Conservation (phyloP, 1,140 invertebrate genomes). For the Diprion similis region DNA sequence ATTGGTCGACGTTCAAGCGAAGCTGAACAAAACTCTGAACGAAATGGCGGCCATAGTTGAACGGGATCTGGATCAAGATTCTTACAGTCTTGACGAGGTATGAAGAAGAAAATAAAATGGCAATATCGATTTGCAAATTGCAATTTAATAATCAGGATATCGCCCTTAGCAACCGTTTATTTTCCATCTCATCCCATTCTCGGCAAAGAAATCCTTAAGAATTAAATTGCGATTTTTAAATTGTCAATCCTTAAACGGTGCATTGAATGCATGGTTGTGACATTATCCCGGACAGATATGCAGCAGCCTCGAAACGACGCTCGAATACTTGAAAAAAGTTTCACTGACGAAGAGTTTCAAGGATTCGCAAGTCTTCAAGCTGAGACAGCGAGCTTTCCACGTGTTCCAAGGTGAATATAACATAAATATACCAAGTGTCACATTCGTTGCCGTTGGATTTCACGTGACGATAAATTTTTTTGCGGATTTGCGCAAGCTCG, state of each 20-base stretch:
- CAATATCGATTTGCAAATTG: slow-evolving; percentile 1
- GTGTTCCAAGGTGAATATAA: slow-evolving; percentile 75
- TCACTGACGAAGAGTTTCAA: slow-evolving; percentile 76
- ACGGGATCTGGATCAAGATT: slow-evolving; percentile 69
- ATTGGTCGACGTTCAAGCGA: slow-evolving; percentile 77
- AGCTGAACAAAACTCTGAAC: slow-evolving; percentile 67
- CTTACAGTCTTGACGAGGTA: slow-evolving; percentile 83
- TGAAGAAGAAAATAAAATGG: slow-evolving; percentile 38
- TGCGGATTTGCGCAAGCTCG: no score
- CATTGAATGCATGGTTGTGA: neutral
- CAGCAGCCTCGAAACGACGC: slow-evolving; percentile 68
- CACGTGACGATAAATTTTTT: no score
- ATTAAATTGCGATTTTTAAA: no score
- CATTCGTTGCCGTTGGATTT: no score
- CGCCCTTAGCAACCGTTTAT: no score
- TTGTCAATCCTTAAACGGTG: no score
- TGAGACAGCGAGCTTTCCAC: slow-evolving; percentile 86
- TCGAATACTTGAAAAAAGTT: slow-evolving; percentile 69
- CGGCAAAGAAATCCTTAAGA: no score
- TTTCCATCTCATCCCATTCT: no score
- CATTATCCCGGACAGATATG: slow-evolving; percentile 57
- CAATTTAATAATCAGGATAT: neutral
- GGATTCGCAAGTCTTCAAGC: slow-evolving; percentile 76
- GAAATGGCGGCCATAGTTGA: slow-evolving; percentile 75
- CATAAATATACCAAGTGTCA: slow-evolving; percentile 39